Evolutionary conservation across 2,888 invertebrate species (phyloP), one percentile per base, ranked within the genome.

Genomic region (Silvanus unidentatus): DNA sequence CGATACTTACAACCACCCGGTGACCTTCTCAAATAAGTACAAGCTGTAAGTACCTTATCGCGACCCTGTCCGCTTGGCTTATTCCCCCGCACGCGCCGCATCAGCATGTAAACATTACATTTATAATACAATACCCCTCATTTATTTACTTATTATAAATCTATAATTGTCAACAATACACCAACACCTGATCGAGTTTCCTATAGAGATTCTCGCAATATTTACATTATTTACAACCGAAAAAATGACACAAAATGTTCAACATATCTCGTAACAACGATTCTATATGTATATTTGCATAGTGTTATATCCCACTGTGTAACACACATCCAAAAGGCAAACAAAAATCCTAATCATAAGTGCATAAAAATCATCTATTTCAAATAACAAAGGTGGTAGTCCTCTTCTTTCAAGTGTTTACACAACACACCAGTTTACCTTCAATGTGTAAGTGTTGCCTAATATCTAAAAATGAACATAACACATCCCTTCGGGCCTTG

Each of bases 11-110:
- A 65, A 63, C 60, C 71, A 72, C 57, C 70, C 71, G 44, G 64
- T 65, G 56, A 64, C 65, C 60, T 68, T 68, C 58, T 63, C 66
- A 48, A 71, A 72, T 60, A 72, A 72, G 64, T 72, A 71, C 63
- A 72, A 71, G 62, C 60, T 72, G 72, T 72, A 62, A 72, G 72
- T 72, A 62, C 45, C 44, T n/a, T 32, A 5, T 37, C 50, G 44
- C 53, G 47, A 49, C 48, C 48, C 50, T 49, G 53, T 52, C 44
- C 45, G 48, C 49, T 55, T 50, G 49, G 44, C 48, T 53, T 50
- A 52, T 49, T 48, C 46, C 45, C 51, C 52, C 53, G 53, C 58
- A 58, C 54, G 58, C 57, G 54, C 54, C 49, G 50, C 42, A 35
- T 44, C 47, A 42, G 41, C 50, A 59, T 60, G 59, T 61, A 60